Evolutionary conservation across 2,888 invertebrate species (phyloP), one percentile per base, ranked within the genome.

Genomic region (Argyresthia albistria): DNA sequence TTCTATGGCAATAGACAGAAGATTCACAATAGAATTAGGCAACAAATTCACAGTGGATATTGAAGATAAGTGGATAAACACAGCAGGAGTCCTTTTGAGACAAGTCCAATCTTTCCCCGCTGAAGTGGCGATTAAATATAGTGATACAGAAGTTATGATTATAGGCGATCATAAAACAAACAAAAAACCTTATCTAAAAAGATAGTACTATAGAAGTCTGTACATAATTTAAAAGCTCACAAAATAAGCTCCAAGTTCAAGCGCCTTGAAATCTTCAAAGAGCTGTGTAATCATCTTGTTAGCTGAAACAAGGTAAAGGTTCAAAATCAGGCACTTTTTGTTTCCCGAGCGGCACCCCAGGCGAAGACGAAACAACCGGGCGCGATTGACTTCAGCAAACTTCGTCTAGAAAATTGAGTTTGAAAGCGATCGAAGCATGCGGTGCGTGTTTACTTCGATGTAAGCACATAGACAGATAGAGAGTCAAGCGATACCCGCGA

Each of bases 361-460:
- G 56, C 51, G 50, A 54, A 48, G 43, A 39, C 46, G 46, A 54
- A 54, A 49, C 52, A 48, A 39, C 52, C 37, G 16, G 15, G 14
- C 46, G 47, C 49, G 51, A 51, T 51, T 37, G 46, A 15, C 55
- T 57, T 59, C 62, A 57, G 58, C 60, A 70, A 73, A 74, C 64
- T 64, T 66, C 60, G 65, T 69, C 60, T 64, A 58, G 67, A 54
- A 73, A 73, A 77, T 77, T 67, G 62, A 69, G 62, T 73, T 74
- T 67, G 57, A 56, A 39, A 52, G 57, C 58, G 66, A 65, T 62
- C 54, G 58, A 59, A 35, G 35, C 51, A 11, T 51, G 45, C 43
- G 36, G 43, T 35, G 45, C 36, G 12, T 48, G 48, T 48, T 37
- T 42, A 43, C 50, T 25, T 50, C 42, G 37, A 49, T 49, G 15